Base-by-base conservation (phyloP, 2,113 vertebrate genomes). In the Nothobranchius furzeri region DNA sequence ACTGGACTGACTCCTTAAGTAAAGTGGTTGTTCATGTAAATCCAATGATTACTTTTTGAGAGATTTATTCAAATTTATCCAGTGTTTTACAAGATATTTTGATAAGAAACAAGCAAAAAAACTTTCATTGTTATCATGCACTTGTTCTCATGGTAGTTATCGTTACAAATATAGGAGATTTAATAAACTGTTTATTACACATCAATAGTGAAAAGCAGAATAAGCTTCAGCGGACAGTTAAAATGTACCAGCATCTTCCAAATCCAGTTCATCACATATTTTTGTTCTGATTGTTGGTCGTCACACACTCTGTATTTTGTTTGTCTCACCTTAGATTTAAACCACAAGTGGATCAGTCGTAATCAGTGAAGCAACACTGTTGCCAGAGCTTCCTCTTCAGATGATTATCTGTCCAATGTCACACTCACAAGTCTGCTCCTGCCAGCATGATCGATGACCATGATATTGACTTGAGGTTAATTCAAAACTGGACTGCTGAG, bases 381-480 rank as follows among this genome's bases (percentile, higher is more conserved):
- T 64, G 70, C 60, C 1, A 46, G 61, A 72, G 76, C 72, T 83
- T 83, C 65, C 85, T 81, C 79, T 68, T 24, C 35, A 82, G 79
- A 72, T 81, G 75, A 75, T 78, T 86, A 87, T 86, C 76, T 78
- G 56, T 82, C 75, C 78, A 70, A 81, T 78, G 77, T 79, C 82
- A 78, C 76, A 84, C 76, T 85, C 75, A 49, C 61, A 69, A 79
- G 69, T 85, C 73, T 76, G 70, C 84, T 73, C 63, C 77, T 64
- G 85, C 77, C 79, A 84, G 80, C 74, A 53, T 86, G 85, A 89
- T 83, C 79, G 77, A 88, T 84, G 78, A 68, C 73, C 61, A 20
- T 63, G 73, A 85, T 85, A 85, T 87, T 76, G 87, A 87, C 84
- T 89, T 70, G 67, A 75, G 84, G 85, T 88, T 88, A 80, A 88